These are phyloP conservation scores for Papio anubis DNA, from an alignment of 2,113 vertebrate genomes.

Conservation along the genomic window DNA sequence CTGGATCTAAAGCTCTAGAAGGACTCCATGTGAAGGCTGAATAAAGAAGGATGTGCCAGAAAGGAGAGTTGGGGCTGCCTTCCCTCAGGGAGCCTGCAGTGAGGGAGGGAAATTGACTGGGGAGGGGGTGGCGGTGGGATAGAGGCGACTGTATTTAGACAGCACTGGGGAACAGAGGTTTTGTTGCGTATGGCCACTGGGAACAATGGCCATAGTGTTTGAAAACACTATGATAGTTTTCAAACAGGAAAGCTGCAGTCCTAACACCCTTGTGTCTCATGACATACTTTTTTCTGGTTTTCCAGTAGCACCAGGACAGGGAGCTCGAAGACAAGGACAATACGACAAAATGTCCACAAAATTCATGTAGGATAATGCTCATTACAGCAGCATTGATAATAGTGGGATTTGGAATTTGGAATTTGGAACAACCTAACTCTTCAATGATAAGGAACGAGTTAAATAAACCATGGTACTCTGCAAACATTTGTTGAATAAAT, in stretches of 20 bases:
- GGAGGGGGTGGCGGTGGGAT: not conserved
- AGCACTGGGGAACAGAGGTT: rapidly evolving
- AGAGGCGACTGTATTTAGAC: not conserved
- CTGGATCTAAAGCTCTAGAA: not conserved
- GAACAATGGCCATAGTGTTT: not conserved
- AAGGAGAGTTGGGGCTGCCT: not conserved
- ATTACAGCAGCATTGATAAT: not conserved
- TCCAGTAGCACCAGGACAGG: no score
- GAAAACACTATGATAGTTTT: not conserved
- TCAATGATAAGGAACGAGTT: not conserved
- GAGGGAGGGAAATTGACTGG: not conserved
- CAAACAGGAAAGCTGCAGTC: no score
- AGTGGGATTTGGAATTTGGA: not conserved
- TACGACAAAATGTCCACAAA: not conserved
- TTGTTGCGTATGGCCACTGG: not conserved
- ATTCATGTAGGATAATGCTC: rapidly evolving
- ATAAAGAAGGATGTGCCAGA: not conserved
- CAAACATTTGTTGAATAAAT: not conserved
- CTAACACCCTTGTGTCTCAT: no score
- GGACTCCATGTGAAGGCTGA: not conserved
- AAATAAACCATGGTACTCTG: not conserved
- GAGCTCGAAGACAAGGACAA: no score
- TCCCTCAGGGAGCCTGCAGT: not conserved
- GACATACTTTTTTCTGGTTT: no score
- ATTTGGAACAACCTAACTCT: not conserved